Percentiles rank a stretch among this genome's conserved stretches.
These are phyloP conservation scores for Lepidochitona cinerea DNA, from an alignment of 2,888 invertebrate species.

Conservation along the genomic window DNA sequence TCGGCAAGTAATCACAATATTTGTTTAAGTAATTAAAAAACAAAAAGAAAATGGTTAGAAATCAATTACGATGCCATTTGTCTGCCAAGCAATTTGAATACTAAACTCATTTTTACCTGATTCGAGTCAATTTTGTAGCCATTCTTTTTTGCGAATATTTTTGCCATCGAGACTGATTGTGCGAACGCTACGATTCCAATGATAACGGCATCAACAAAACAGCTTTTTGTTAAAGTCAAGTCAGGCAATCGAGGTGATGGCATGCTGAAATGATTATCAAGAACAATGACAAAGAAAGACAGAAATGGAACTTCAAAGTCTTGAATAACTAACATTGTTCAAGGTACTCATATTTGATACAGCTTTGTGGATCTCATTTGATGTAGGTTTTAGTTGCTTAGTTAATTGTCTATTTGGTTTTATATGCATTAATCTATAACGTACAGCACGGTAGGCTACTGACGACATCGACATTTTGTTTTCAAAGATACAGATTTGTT, in stretches of 20 bases:
- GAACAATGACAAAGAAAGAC: background rate
- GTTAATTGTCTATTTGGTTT: background rate
- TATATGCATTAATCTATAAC: no score
- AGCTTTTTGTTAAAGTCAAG: constrained; percentile 23
- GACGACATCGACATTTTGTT: no score
- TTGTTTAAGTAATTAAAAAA: no score
- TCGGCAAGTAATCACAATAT: no score
- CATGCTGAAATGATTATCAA: constrained; percentile 25
- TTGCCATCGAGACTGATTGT: constrained; percentile 72
- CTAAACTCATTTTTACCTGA: constrained; percentile 61
- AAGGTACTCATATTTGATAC: no score
- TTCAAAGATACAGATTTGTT: no score
- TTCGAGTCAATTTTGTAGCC: constrained; percentile 72
- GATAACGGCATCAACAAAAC: constrained; percentile 70
- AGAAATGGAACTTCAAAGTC: no score
- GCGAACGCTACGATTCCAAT: constrained; percentile 72
- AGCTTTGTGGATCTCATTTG: no score
- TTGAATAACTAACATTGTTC: no score
- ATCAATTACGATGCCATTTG: background rate
- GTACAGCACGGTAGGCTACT: no score
- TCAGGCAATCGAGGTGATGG: constrained; percentile 40
- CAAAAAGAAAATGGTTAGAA: no score
- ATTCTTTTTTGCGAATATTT: constrained; percentile 72
- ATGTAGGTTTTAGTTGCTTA: background rate
- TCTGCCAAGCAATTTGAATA: background rate